Base-by-base conservation (phyloP, 1,140 invertebrate species). In the Mylabris phalerata region DNA sequence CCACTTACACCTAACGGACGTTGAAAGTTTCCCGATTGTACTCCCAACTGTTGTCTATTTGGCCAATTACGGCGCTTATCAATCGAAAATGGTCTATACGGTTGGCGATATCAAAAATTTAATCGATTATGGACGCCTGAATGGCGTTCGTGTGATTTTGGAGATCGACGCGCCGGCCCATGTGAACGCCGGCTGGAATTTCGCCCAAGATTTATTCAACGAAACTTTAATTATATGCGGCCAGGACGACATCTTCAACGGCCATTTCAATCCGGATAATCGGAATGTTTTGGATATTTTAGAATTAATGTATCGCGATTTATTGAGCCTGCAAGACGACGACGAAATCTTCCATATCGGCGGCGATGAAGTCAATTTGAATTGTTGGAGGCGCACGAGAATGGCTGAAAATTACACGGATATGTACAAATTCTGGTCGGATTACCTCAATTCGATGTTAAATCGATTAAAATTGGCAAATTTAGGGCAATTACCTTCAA, bases 1-100 rank as follows among this genome's bases (percentile, higher is more conserved):
- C 41, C 90, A 92, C 73, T 90, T 89, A 86, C 90, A 93, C 67
- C 79, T 88, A 1, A 90, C 88, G 2, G 90, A 92, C 69, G 82
- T 85, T 0, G 88, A 90, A 61, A 90, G 88, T 67, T 92, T 92
- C 72, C 89, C 90, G 0, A 79, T 90, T 58, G 75, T 82, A 24
- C 80, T 88, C 2, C 76, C 81, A 24, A 77, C 79, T 52, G 80
- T 84, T 32, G 86, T 87, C 0, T 75, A 84, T 59, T 74, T 92
- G 66, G 78, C 83, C 2, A 78, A 82, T 50, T 84, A 85, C 62
- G 90, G 89, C 19, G 86, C 89, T 0, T 92, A 92, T 67, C 81
- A 81, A 4, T 74, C 80, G 0, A 76, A 80, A 11, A 80, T 85
- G 62, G 77, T 83, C 0, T 93, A 93, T 71, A 83, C 79, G 0